A percentile compares a stretch with the other conserved stretches of the same genome.
These are phyloP conservation scores for Calephelis nemesis DNA, from an alignment of 1,140 invertebrate species.

Conservation along the genomic window DNA sequence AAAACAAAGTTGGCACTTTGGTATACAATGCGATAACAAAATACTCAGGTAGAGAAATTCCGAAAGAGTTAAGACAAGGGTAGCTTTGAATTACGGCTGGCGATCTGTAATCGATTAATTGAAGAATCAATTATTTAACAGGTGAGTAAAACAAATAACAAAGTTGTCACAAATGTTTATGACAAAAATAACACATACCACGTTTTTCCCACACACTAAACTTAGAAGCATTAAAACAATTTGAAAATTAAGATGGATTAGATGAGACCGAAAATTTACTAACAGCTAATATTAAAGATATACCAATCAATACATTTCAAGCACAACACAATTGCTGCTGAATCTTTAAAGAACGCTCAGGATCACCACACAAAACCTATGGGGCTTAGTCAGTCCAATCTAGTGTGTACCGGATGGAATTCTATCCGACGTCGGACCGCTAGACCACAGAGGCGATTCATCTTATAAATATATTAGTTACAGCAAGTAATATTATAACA, in stretches of 20 bases:
- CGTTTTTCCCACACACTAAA: slow-evolving; percentile 50
- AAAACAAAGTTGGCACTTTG: too few relatives aligned
- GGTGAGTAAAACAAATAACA: slow-evolving; percentile 30
- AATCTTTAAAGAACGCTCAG: slow-evolving; percentile 39
- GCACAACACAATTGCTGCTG: slow-evolving; percentile 38
- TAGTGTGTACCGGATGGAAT: slow-evolving; percentile 40
- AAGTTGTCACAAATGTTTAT: slow-evolving; percentile 49
- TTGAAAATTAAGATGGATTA: slow-evolving; percentile 36
- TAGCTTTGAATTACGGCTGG: too few relatives aligned
- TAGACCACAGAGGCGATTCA: slow-evolving; percentile 33
- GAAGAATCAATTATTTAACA: too few relatives aligned
- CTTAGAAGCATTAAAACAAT: slow-evolving; percentile 34
- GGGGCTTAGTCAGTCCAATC: too few relatives aligned
- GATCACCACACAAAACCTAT: slow-evolving; percentile 33
- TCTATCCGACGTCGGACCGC: slow-evolving; percentile 45
- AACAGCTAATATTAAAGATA: slow-evolving; percentile 40
- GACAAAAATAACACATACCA: slow-evolving; percentile 49
- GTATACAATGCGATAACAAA: too few relatives aligned
- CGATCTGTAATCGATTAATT: too few relatives aligned
- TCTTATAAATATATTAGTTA: slow-evolving; percentile 45
- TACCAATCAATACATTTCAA: slow-evolving; percentile 38
- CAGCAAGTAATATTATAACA: slow-evolving; percentile 39
- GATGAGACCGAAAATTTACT: slow-evolving; percentile 37
- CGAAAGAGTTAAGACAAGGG: too few relatives aligned
- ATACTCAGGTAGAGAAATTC: too few relatives aligned